A percentile compares a stretch with the other conserved stretches of the same genome.
Evolutionary conservation across 2,113 vertebrate genomes (phyloP).

Genomic region (Pedetes capensis): DNA sequence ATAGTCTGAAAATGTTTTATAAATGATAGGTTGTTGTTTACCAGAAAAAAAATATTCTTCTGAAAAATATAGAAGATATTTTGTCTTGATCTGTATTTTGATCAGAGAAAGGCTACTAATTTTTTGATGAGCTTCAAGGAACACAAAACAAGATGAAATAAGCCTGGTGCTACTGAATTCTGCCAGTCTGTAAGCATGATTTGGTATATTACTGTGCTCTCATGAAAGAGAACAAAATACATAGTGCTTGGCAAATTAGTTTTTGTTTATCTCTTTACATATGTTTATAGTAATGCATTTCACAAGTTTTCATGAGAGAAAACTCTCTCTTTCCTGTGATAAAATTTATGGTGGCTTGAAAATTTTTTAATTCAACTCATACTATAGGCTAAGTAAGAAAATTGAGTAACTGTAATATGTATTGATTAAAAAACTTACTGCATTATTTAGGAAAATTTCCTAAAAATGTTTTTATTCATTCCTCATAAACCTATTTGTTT

Average conservation of each 20-base stretch:
- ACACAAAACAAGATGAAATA: constrained; percentile 54
- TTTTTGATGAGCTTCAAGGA: constrained; percentile 60
- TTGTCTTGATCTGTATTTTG: constrained; percentile 41
- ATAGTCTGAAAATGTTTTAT: not conserved
- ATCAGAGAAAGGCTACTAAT: constrained; percentile 40
- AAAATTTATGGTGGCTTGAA: not conserved
- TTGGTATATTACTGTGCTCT: not conserved
- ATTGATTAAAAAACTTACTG: not conserved
- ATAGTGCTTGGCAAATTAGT: not conserved
- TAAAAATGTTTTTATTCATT: not conserved
- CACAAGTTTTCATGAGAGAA: not conserved
- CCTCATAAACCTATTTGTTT: not conserved
- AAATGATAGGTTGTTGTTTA: constrained; percentile 21
- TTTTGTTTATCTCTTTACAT: not conserved
- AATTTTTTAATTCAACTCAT: not conserved
- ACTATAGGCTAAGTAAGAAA: not conserved
- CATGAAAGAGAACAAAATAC: constrained; percentile 31
- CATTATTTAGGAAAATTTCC: not conserved
- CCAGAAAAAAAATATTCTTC: not conserved
- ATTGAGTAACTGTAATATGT: not conserved
- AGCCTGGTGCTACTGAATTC: not conserved
- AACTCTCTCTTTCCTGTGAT: not conserved
- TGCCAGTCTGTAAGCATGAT: not conserved
- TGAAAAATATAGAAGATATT: constrained; percentile 8
- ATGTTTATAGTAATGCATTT: not conserved